A percentile compares a stretch with the other conserved stretches of the same genome.
Evolutionary conservation across 2,797 vertebrate genomes (phyloP).

Genomic region (Pelodytes ibericus): DNA sequence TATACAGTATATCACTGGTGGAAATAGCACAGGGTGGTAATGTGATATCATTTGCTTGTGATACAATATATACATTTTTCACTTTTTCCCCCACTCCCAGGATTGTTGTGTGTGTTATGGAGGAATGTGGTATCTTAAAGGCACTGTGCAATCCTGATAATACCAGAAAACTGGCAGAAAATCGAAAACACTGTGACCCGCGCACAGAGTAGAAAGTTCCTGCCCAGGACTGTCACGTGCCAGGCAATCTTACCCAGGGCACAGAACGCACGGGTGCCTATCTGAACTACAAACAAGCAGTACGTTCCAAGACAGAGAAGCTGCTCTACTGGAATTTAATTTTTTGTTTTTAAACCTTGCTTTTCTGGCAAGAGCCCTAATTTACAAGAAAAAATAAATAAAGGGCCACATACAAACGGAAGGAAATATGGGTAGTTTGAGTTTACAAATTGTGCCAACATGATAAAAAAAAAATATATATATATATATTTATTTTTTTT

Average conservation of each 20-base stretch:
- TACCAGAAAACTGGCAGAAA: slow-evolving; percentile 8
- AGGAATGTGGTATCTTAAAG: slow-evolving; percentile 98
- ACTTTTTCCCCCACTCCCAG: slow-evolving; percentile 67
- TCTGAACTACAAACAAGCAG: slow-evolving; percentile 33
- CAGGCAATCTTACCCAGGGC: slow-evolving; percentile 19
- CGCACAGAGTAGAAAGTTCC: slow-evolving; percentile 33
- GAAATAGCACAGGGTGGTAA: too few relatives aligned
- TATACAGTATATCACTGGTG: too few relatives aligned
- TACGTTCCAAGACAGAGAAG: slow-evolving; percentile 49
- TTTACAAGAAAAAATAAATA: slow-evolving; percentile 4
- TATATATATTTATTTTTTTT: background rate
- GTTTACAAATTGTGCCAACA: slow-evolving; percentile 72
- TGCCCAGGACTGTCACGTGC: slow-evolving; percentile 38
- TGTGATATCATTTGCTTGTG: too few relatives aligned
- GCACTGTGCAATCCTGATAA: slow-evolving; percentile 92
- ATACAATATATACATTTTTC: background rate
- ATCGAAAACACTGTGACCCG: slow-evolving; percentile 47
- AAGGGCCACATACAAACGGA: slow-evolving; percentile 36
- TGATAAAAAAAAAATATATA: background rate
- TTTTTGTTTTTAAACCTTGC: slow-evolving; percentile 54
- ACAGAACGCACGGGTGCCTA: background rate
- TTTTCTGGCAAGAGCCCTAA: slow-evolving; percentile 13
- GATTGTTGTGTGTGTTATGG: slow-evolving; percentile 93
- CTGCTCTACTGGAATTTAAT: slow-evolving; percentile 60
- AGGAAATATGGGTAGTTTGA: slow-evolving; percentile 68